Percentiles rank a stretch among this genome's conserved stretches.
Evolutionary conservation across 2,797 vertebrate species (phyloP).

Genomic region (Knipowitschia caucasica): DNA sequence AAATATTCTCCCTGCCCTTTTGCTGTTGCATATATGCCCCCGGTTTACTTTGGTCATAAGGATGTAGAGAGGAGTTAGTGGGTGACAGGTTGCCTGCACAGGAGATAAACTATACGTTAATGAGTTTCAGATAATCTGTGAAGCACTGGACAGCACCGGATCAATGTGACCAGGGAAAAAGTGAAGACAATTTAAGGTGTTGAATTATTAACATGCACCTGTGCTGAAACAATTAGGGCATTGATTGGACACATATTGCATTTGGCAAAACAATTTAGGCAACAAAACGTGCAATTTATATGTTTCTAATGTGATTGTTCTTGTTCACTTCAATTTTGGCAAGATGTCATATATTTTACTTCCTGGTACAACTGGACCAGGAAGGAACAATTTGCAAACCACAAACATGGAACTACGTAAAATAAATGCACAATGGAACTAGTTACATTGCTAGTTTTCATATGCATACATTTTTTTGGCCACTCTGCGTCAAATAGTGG

Average conservation of each 20-base stretch:
- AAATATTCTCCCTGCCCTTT: slow-evolving; percentile 49
- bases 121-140: slow-evolving; percentile 54
- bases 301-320: not conserved
- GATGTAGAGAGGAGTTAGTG: slow-evolving; percentile 40
- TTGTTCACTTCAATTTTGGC: not conserved
- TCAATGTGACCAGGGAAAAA: slow-evolving; percentile 18
- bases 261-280: not conserved
- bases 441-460: no score
- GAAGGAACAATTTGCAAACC: no score
- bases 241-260: slow-evolving; percentile 2
- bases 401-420: no score
- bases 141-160: slow-evolving; percentile 15
- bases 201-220: slow-evolving; percentile 11
- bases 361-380: no score
- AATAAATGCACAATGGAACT: no score
- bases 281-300: not conserved
- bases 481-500: no score
- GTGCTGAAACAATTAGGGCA: slow-evolving; percentile 10
- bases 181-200: not conserved
- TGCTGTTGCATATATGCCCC: slow-evolving; percentile 17
- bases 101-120: slow-evolving; percentile 55
- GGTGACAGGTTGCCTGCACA: slow-evolving; percentile 58
- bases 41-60: slow-evolving; percentile 47
- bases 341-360: no score
- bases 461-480: no score